Evolutionary conservation across 37 sponge, comb jelly and placozoan species (phyloP), one percentile per base, ranked within the genome.

Genomic region (Bolinopsis microptera): DNA sequence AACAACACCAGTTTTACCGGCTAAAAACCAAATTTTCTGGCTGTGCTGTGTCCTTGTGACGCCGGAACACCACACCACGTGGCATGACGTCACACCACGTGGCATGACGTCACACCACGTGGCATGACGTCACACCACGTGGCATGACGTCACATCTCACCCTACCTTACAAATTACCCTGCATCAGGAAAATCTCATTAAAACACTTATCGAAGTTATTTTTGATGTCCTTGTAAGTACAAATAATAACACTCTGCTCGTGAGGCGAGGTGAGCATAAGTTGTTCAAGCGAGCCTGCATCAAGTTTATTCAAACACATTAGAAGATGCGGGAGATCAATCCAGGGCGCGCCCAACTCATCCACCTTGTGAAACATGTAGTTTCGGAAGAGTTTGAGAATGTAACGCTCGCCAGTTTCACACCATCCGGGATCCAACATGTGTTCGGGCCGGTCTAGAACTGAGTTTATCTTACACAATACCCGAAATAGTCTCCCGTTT

Each of bases 371-470:
- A 93, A 97, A 97, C 34, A 97, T 93, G 69, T 96, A 95, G 93
- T 97, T 96, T 18, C 96, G 69, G 37, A 97, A 95, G 69, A 97
- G 83, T 76, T 97, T 97, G 0, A 97, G 92, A 35, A 97, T 83
- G 93, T 97, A 96, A 9, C 97, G 83, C 48, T 97, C 97, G 18
- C 97, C 96, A 39, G 97, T 97, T 92, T 97, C 96, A 23, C 96
- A 83, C 97, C 97, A 97, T 68, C 93, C 83, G 31, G 82, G 93
- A 80, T 97, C 97, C 25, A 95, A 77, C 28, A 39, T 35, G 48
- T 86, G 90, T 24, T 86, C 90, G 39, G 97, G 96, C 36, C 97
- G 93, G 88, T 97, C 97, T 28, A 90, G 96, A 88, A 97, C 92
- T 16, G 92, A 92, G 38, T 97, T 96, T 74, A 97, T 94, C 82